Base-by-base conservation (phyloP, 2,113 vertebrate genomes). In the Formicarius rufipectus region DNA sequence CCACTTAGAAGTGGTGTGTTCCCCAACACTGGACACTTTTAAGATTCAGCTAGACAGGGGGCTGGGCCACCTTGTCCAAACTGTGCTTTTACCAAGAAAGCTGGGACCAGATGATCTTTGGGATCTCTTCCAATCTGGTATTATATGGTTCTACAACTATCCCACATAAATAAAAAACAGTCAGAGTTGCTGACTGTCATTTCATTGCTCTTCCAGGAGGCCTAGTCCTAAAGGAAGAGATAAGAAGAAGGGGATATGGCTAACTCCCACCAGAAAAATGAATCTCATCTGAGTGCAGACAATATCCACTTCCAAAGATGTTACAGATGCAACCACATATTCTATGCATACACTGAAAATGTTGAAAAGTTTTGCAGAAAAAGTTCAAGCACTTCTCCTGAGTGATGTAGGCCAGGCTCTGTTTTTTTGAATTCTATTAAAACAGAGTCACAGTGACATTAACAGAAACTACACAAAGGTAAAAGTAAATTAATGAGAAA, bases 401-500 rank as follows among this genome's bases (percentile, higher is more conserved):
- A 77, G 33, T 59, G 7, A 8, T 74, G 4, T 42, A 19, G n/a
- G 33, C 86, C 59, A 84, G 17, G 42, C 15, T 15, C 2, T 5
- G 22, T 64, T 72, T 75, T 55, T 79, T 85, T 18, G 49, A 28
- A 74, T 50, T 59, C 22, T 4, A 7, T 74, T 95, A 55, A 68
- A 69, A 40, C 5, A 58, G 45, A 63, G 19, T 89, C n/a, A 72
- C 24, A 52, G 33, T 72, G 33, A 78, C 40, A 82, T 68, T 72
- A 93, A 27, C 47, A 89, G 77, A 89, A 94, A 68, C 15, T 67
- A 39, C 7, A 1, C 3, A 78, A 30, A 86, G 24, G 45, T 86
- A 90, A 69, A 55, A 90, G 22, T 69, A 75, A 93, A 73, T 88
- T 90, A 90, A 77, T 81, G 73, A 37, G n/a, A 74, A 73, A 3